Conservation (phyloP, 92 coral and sea anemone species). For the Pocillopora meandrina region DNA sequence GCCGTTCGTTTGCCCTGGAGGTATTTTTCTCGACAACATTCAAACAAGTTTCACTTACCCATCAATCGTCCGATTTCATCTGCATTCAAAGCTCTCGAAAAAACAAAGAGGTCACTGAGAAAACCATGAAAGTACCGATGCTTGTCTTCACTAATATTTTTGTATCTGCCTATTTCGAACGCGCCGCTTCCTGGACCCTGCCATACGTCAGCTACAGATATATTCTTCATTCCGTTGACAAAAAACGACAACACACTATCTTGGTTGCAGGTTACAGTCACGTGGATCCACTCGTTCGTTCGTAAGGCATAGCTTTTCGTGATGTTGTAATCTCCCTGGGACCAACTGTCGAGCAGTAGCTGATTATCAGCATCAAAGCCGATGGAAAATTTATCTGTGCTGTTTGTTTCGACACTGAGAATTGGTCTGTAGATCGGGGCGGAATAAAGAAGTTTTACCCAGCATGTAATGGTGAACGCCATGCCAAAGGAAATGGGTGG, state of each 20-base stretch:
- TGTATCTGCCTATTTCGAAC: slow-evolving; percentile 34
- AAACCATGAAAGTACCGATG: slow-evolving; percentile 56
- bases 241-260: not conserved
- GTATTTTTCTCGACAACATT: not conserved
- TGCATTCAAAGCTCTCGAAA: slow-evolving; percentile 31
- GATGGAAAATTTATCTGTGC: not conserved
- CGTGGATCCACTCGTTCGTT: slow-evolving; percentile 34
- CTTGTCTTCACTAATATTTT: not conserved
- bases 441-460: slow-evolving; percentile 43
- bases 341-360: not conserved
- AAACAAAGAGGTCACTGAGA: slow-evolving; percentile 57
- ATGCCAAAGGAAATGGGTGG: not conserved
- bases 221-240: slow-evolving; percentile 7
- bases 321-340: no score
- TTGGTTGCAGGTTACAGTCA: slow-evolving; percentile 23
- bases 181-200: not conserved
- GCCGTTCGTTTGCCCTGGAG: no score
- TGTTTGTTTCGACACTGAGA: not conserved
- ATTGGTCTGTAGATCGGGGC: not conserved
- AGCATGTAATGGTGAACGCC: slow-evolving; percentile 54
- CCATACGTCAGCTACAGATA: not conserved
- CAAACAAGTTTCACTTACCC: slow-evolving; percentile 39
- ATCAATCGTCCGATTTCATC: slow-evolving; percentile 41
- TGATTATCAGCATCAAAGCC: not conserved
- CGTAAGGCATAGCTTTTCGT: not conserved